Base-by-base conservation (phyloP, 2,888 invertebrate genomes). In the Cryptus viduatorius region DNA sequence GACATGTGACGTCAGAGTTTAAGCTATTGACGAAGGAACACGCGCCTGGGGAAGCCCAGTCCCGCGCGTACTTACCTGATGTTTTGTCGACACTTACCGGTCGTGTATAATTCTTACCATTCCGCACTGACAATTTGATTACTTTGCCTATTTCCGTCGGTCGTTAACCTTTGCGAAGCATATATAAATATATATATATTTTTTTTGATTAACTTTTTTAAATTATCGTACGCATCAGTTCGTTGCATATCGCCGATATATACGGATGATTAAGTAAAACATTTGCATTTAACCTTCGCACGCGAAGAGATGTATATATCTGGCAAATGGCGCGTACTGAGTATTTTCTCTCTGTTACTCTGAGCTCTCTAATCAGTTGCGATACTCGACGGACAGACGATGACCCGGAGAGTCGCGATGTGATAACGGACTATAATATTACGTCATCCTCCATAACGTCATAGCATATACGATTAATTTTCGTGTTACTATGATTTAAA, bases 331-430 rank as follows among this genome's bases (percentile, higher is more conserved):
- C 12, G 59, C 12, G 3, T 44, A 68, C 31, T 31, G 12, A n/a
- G 64, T 56, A 37, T 48, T 56, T 31, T 48, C 37, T 7, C 64
- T 48, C 10, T 48, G 50, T 14, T 31, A 14, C 10, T 31, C 24
- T 64, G 71, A 69, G 68, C 73, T 73, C 67, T 59, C 44, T 79
- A 79, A 78, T 82, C 82, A 69, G 73, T 73, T 8, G 50, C 29
- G 42, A 67, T 53, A 68, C 7, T 53, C 14, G 4, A 42, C 16
- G 14, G 16, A 48, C 16, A 31, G 31, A 65, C 69, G 16, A 64
- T 83, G 79, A 83, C 79, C 83, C 3, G 46, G 5, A 5, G 5
- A 42, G 31, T 12, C 44, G 50, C 19, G 48, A 44, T 19, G 37
- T 46, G 46, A 79, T 75, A 69, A 73, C 50, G 29, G 14, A 31